Percentiles rank a stretch among this genome's conserved stretches.
Evolutionary conservation across 2,113 vertebrate genomes (phyloP).

Genomic region (Halichoerus grypus): DNA sequence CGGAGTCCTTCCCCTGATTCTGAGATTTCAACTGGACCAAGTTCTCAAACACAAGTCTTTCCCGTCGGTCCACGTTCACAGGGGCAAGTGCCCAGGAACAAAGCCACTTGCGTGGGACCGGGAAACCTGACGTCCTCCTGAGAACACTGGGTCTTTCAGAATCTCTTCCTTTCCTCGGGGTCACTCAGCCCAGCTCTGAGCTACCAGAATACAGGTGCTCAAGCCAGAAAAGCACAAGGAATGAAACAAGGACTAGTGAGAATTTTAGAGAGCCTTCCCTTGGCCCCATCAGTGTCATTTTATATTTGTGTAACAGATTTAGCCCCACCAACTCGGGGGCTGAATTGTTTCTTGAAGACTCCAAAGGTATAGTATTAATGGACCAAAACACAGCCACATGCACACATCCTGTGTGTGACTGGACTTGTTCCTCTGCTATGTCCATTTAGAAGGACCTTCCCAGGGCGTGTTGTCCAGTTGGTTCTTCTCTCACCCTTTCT

Average conservation of each 20-base stretch:
- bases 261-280: background rate
- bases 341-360: background rate
- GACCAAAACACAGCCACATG: background rate
- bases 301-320: background rate
- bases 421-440: background rate
- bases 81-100: background rate
- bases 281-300: background rate
- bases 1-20: background rate
- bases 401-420: background rate
- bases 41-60: background rate
- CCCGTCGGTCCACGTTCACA: background rate
- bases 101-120: background rate
- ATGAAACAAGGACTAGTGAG: background rate
- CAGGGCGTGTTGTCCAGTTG: background rate
- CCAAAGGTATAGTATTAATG: background rate
- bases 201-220: background rate
- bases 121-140: background rate
- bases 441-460: background rate
- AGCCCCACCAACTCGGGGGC: background rate
- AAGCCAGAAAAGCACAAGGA: background rate
- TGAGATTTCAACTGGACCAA: background rate
- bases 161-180: fast-evolving
- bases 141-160: too few relatives aligned
- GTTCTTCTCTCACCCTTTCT: background rate
- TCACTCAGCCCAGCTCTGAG: background rate